These are phyloP conservation scores for Calameuta idolon DNA, from an alignment of 2,888 invertebrate species.

Conservation along the genomic window DNA sequence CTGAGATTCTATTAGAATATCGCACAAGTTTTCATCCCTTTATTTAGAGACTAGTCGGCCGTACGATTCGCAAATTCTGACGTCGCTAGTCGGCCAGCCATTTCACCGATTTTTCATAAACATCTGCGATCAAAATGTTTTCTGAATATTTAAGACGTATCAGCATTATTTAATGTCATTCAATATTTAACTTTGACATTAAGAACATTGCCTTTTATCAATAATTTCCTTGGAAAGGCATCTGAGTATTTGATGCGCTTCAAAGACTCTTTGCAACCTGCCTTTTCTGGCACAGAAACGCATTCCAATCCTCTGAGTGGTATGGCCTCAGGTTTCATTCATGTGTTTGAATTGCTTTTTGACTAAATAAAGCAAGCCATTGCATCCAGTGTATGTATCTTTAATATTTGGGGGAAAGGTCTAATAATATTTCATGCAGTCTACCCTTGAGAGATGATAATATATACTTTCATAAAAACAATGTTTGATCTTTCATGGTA, in stretches of 20 bases:
- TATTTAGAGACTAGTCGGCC: background rate
- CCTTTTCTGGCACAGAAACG: conserved; percentile 35
- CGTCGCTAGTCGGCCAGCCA: conserved; percentile 31
- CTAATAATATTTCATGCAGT: background rate
- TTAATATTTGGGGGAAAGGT: background rate
- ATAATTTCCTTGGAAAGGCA: background rate
- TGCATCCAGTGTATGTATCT: background rate
- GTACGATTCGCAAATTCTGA: conserved; percentile 31
- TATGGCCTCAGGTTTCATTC: conserved; percentile 24
- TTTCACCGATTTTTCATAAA: conserved; percentile 20
- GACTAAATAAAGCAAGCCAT: conserved; percentile 2
- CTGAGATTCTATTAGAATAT: background rate
- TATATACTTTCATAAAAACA: background rate
- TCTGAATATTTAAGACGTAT: background rate
- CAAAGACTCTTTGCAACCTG: conserved; percentile 18
- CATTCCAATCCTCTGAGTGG: conserved; percentile 47
- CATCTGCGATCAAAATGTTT: background rate
- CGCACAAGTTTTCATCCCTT: background rate
- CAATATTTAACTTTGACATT: background rate
- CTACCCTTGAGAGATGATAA: background rate
- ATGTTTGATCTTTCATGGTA: background rate
- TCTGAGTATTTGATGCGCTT: background rate
- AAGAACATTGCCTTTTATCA: background rate
- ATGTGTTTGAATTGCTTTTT: conserved; percentile 1
- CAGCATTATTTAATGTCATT: background rate